phyloP scores from a whole-genome alignment of 1,140 invertebrate genomes.

The Branchinecta lindahli region DNA sequence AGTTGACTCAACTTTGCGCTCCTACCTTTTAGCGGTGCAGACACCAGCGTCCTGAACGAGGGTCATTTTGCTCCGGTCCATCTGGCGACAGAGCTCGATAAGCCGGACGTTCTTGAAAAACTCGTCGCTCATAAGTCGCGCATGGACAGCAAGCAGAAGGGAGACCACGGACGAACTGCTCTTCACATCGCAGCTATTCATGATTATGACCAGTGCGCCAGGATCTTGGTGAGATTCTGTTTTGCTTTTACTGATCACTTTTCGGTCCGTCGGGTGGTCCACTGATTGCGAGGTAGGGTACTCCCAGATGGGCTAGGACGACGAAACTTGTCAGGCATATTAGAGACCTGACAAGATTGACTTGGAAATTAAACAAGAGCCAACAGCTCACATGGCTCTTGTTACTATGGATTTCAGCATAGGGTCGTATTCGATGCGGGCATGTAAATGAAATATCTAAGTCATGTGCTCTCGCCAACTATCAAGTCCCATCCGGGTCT shows the following conservation, averaged over 20 bases:
- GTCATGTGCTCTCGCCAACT: too few relatives aligned
- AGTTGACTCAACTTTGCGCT: too few relatives aligned
- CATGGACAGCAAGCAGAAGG: slow-evolving; percentile 51
- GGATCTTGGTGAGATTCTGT: slow-evolving; percentile 47
- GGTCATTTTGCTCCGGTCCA: slow-evolving; percentile 60
- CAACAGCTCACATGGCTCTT: too few relatives aligned
- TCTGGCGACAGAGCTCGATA: slow-evolving; percentile 56
- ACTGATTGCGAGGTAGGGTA: too few relatives aligned
- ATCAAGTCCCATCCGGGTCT: too few relatives aligned
- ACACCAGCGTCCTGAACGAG: slow-evolving; percentile 51
- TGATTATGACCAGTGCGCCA: slow-evolving; percentile 58
- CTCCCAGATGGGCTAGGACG: too few relatives aligned
- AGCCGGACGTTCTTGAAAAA: slow-evolving; percentile 45
- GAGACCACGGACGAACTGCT: slow-evolving; percentile 59
- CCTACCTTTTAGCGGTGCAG: slow-evolving; percentile 40
- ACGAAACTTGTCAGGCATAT: too few relatives aligned
- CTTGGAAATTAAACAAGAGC: too few relatives aligned
- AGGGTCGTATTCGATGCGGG: too few relatives aligned
- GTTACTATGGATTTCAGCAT: too few relatives aligned
- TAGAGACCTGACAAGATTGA: too few relatives aligned
- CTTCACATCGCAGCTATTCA: slow-evolving; percentile 64
- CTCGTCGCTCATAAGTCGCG: slow-evolving; percentile 47
- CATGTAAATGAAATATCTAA: too few relatives aligned
- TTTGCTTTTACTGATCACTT: background rate
- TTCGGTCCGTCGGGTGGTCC: background rate